Evolutionary conservation across 2,888 invertebrate genomes (phyloP), one percentile per base, ranked within the genome.

Genomic region (Drosophila eohydei): DNA sequence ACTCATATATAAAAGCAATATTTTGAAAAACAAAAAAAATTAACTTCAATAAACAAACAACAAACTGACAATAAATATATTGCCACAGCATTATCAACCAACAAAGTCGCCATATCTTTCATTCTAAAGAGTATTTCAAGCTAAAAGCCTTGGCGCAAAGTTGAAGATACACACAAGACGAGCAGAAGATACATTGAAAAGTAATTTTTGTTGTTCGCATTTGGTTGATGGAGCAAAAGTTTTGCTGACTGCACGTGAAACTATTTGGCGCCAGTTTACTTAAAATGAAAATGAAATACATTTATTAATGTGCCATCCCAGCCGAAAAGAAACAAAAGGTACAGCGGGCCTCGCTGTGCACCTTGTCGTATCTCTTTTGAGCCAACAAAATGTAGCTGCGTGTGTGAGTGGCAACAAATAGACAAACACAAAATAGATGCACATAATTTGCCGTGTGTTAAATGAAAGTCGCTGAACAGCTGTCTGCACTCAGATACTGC

Each of bases 371-470:
- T 62, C 43, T 55, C 48, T 30, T 34, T 51, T 26, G 48, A 28
- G 28, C 43, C 21, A 54, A 28, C 46, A 38, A 62, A 62, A 66
- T 64, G 61, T 71, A 43, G 46, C 62, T 59, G 36, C 43, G 57
- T n/a, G n/a, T 30, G 48, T 48, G 30, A n/a, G 36, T 62, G 58
- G 50, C 58, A 65, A 36, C 30, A 51, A 40, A 21, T 26, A 54
- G 36, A 11, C 26, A 40, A 40, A 21, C 16, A 40, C 54, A 78
- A 75, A 74, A 50, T 78, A 59, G 78, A 88, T 83, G 80, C 88
- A 88, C 78, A 86, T 86, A 86, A 81, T 81, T 83, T 86, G 60
- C 57, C 58, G 60, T 62, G 57, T 56, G 51, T 69, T 78, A 61
- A 67, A 71, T 59, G 60, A 70, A 79, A 64, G 57, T 60, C 50